These are phyloP conservation scores for Triplophysa tibetana DNA, from an alignment of 2,113 vertebrate species.

Conservation along the genomic window DNA sequence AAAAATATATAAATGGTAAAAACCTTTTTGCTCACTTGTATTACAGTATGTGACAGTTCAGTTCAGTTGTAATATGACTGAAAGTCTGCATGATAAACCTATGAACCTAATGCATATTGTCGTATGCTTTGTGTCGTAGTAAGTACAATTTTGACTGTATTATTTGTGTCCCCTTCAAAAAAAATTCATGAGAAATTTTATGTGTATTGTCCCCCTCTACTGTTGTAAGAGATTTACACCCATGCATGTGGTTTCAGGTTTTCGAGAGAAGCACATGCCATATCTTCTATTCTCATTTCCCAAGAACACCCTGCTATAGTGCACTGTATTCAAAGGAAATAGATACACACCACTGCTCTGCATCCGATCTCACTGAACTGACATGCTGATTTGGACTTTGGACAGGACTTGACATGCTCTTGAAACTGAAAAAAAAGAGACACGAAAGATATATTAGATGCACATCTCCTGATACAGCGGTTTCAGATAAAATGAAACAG, in stretches of 20 bases:
- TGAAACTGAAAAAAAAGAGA: conserved; percentile 64
- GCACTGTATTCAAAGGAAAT: neutral
- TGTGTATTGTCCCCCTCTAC: too few species aligned
- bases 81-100: too few species aligned
- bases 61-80: too few species aligned
- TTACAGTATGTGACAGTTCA: too few species aligned
- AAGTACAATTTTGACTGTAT: too few species aligned
- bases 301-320: neutral
- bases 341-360: conserved; percentile 65
- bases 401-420: conserved; percentile 77
- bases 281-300: neutral
- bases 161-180: too few species aligned
- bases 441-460: neutral
- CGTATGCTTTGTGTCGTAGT: too few species aligned
- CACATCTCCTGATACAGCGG: neutral
- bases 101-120: too few species aligned
- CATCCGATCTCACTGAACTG: conserved; percentile 77
- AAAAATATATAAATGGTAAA: too few species aligned
- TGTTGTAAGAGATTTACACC: too few species aligned
- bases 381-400: conserved; percentile 73
- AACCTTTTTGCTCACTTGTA: too few species aligned
- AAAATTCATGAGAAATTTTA: too few species aligned
- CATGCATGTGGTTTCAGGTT: neutral
- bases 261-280: neutral
- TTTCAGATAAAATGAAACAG: neutral